A percentile compares a stretch with the other conserved stretches of the same genome.
phyloP scores from a whole-genome alignment of 2,888 invertebrate genomes.

The Helleia helle region DNA sequence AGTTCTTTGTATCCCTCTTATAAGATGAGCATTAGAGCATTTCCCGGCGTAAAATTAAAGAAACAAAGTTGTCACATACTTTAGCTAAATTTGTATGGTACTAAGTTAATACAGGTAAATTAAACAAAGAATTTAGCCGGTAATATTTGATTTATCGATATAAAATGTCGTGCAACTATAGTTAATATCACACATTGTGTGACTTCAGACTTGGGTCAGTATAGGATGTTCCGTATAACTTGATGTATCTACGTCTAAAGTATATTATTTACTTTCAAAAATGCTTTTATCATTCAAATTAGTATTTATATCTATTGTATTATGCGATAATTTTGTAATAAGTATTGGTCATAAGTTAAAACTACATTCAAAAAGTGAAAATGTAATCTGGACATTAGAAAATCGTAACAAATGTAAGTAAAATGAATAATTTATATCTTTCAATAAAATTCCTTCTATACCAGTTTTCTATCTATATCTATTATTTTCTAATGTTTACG shows the following conservation, averaged over 20 bases:
- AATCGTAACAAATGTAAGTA: slow-evolving; percentile 59
- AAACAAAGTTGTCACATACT: no score
- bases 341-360: slow-evolving; percentile 3
- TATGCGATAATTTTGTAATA: background rate
- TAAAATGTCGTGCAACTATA: background rate
- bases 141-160: no score
- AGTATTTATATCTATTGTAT: background rate
- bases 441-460: no score
- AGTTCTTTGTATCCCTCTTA: no score
- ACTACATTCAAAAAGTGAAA: slow-evolving; percentile 21
- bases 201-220: no score
- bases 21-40: no score
- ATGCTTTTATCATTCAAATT: background rate
- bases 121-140: no score
- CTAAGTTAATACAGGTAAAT: no score
- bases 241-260: background rate
- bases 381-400: slow-evolving; percentile 40
- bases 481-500: background rate
- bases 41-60: no score
- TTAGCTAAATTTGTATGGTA: no score
- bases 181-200: background rate
- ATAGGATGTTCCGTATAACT: no score
- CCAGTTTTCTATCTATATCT: no score
- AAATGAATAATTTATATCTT: background rate
- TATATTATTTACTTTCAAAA: background rate